Percentiles rank a stretch among this genome's conserved stretches.
Conservation (phyloP, 1,140 invertebrate genomes). For the Drosophila tani region DNA sequence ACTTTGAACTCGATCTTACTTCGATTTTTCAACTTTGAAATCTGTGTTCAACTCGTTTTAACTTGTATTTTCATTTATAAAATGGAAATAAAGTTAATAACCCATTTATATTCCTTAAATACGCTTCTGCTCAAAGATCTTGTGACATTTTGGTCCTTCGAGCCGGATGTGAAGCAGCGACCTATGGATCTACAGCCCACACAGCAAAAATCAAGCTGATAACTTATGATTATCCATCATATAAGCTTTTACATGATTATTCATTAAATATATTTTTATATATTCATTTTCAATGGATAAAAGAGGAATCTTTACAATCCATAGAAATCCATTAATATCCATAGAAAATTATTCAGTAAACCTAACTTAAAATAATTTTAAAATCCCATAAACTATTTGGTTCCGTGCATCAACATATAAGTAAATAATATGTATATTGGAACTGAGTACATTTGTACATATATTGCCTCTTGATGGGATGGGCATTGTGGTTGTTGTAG, state of each 20-base stretch:
- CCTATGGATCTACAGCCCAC: too few relatives aligned
- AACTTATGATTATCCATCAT: background rate
- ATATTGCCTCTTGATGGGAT: conserved; percentile 14
- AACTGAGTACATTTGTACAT: conserved; percentile 1
- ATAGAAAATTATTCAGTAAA: background rate
- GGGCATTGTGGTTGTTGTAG: conserved; percentile 13
- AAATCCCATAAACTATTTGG: background rate
- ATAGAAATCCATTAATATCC: too few relatives aligned
- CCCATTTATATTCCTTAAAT: too few relatives aligned
- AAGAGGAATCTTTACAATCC: too few relatives aligned
- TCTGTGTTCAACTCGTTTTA: too few relatives aligned
- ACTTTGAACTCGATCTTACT: background rate
- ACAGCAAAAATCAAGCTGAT: too few relatives aligned
- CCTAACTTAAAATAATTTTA: background rate
- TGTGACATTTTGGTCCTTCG: too few relatives aligned
- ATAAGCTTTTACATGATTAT: background rate
- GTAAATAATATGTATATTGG: conserved; percentile 9
- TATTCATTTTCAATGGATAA: background rate
- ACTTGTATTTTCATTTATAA: too few relatives aligned
- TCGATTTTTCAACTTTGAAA: background rate
- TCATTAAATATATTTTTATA: background rate
- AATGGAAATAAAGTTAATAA: too few relatives aligned
- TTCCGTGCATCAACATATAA: conserved; percentile 5
- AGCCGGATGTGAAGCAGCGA: too few relatives aligned
- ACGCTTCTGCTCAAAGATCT: too few relatives aligned